Evolutionary conservation across 2,113 vertebrate species (phyloP).

Genomic region (Echinops telfairi): DNA sequence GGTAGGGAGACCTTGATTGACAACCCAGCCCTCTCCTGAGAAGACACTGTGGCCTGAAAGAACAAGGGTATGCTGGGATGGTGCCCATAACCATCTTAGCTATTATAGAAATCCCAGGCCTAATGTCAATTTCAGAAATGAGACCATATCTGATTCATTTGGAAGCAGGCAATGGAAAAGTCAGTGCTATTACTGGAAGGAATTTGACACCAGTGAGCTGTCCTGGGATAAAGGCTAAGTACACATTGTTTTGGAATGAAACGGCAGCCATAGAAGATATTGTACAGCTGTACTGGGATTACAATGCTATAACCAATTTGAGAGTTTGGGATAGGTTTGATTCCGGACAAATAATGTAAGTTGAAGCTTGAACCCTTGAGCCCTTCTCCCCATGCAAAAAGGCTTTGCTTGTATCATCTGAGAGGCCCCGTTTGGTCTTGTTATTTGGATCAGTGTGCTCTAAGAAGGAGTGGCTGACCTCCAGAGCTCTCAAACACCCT

Average conservation of each 20-base stretch:
- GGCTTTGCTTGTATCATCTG: not conserved
- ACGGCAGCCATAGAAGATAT: conserved; percentile 40
- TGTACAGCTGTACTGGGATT: conserved; percentile 21
- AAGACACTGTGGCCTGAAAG: conserved; percentile 33
- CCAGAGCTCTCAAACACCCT: not conserved
- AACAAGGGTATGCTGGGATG: conserved; percentile 50
- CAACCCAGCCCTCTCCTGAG: conserved; percentile 35
- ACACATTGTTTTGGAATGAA: conserved; percentile 52
- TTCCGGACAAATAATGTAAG: conserved; percentile 5
- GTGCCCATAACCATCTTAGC: conserved; percentile 61
- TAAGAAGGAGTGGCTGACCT: not conserved
- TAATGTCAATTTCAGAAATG: conserved; percentile 73
- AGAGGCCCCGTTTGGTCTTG: not conserved
- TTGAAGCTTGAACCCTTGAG: not conserved
- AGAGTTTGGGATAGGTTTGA: conserved; percentile 34
- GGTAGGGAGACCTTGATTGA: conserved; percentile 47
- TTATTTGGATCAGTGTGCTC: not conserved
- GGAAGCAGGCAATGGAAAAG: conserved; percentile 74
- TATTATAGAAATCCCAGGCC: conserved; percentile 64
- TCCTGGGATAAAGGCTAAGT: conserved; percentile 65
- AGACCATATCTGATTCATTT: conserved; percentile 78
- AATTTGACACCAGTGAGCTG: conserved; percentile 55
- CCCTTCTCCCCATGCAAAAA: not conserved
- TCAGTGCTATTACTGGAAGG: conserved; percentile 73
- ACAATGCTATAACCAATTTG: not conserved